Conservation (phyloP, 2,888 invertebrate species). For the Yponomeuta sedellus region DNA sequence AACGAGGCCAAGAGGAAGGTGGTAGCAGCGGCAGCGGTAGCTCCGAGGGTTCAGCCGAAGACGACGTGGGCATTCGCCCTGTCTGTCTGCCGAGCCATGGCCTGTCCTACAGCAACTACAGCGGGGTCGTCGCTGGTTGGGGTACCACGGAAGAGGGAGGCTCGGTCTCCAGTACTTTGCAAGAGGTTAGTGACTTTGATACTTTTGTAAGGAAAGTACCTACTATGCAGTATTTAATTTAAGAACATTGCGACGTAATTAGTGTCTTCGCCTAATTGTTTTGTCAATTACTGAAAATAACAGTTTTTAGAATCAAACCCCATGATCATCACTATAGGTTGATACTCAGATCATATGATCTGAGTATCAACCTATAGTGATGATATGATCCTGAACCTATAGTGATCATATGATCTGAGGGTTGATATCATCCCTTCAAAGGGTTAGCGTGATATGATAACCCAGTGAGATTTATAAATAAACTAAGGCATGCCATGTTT, state of each 20-base stretch:
- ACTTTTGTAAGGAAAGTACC: slow-evolving; percentile 44
- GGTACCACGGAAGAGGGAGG: slow-evolving; percentile 85
- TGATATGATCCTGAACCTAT: no score
- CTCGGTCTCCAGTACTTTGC: slow-evolving; percentile 79
- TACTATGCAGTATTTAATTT: not conserved
- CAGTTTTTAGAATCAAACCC: no score
- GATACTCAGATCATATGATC: no score
- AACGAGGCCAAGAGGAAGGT: slow-evolving; percentile 30
- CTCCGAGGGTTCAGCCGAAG: slow-evolving; percentile 32
- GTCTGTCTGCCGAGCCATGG: slow-evolving; percentile 84
- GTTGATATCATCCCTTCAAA: no score
- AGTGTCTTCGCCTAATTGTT: no score
- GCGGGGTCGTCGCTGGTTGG: slow-evolving; percentile 86
- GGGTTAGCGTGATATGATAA: no score
- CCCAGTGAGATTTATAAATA: no score
- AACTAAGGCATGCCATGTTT: not conserved
- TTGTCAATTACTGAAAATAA: no score
- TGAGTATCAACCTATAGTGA: no score
- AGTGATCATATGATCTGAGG: no score
- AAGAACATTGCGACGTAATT: no score
- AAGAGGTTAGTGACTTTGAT: slow-evolving; percentile 76
- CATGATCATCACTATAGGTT: no score
- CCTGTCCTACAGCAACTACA: slow-evolving; percentile 67
- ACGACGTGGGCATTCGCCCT: slow-evolving; percentile 77
- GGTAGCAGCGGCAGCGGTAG: slow-evolving; percentile 23